phyloP scores from a whole-genome alignment of 2,113 vertebrate species.

The Scortum barcoo region DNA sequence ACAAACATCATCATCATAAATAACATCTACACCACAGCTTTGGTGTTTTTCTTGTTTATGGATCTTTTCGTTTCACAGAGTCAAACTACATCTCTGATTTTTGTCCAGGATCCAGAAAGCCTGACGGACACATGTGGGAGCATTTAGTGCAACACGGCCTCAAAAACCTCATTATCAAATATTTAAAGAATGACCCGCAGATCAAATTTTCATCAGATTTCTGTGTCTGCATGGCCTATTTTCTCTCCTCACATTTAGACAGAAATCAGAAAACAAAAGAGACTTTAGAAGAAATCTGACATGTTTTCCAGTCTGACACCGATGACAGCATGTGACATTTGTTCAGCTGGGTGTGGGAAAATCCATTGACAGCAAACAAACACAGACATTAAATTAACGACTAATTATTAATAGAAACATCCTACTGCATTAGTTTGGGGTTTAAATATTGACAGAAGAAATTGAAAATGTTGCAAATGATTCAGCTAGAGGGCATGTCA shows the following conservation, averaged over 20 bases:
- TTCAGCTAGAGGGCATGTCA: neutral
- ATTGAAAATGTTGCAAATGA: neutral
- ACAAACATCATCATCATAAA: neutral
- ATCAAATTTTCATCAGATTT: neutral
- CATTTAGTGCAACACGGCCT: conserved; percentile 1
- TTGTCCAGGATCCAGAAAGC: neutral
- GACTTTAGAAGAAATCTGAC: neutral
- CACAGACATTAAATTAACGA: neutral
- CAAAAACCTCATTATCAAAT: neutral
- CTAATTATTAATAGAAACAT: too few species aligned
- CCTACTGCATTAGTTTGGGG: neutral
- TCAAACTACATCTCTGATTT: neutral
- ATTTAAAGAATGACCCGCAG: neutral
- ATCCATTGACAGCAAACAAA: neutral
- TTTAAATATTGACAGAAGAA: neutral
- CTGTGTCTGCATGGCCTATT: neutral
- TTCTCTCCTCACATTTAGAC: neutral
- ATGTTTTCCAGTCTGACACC: neutral
- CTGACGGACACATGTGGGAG: conserved; percentile 9
- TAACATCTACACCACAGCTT: neutral
- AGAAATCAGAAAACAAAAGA: neutral
- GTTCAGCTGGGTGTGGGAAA: neutral
- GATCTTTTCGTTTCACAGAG: neutral
- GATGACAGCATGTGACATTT: neutral
- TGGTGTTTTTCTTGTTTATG: neutral